A percentile compares a stretch with the other conserved stretches of the same genome.
phyloP scores from a whole-genome alignment of 2,797 vertebrate species.

The Acestrorhynchus altus region DNA sequence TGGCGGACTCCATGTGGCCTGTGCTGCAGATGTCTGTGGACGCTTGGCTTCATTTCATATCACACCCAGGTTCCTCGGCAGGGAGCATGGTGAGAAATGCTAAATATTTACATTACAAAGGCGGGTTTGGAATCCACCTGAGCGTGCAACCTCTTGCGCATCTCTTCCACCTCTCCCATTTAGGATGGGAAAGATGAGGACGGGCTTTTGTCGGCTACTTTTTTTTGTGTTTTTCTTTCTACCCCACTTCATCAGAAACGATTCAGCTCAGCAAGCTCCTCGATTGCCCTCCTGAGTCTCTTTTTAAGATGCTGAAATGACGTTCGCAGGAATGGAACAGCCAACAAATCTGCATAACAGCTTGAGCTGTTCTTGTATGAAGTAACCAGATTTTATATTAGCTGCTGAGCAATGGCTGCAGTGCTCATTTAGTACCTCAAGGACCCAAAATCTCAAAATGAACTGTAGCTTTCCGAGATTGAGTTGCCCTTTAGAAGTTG shows the following conservation, averaged over 20 bases:
- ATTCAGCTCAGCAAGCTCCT: conserved; percentile 13
- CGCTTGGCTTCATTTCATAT: conserved; percentile 62
- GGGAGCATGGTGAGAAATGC: conserved; percentile 60
- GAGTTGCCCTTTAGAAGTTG: too few species aligned
- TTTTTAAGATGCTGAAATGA: conserved; percentile 14
- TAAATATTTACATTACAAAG: conserved; percentile 61
- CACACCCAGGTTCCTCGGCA: conserved; percentile 58
- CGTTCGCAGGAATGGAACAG: not conserved
- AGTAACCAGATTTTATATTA: not conserved
- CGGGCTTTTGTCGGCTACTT: not conserved
- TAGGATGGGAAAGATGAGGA: too few species aligned
- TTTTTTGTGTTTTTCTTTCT: not conserved
- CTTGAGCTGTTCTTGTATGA: conserved; percentile 6
- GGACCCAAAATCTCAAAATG: not conserved
- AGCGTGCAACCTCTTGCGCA: conserved; percentile 28
- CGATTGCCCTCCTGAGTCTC: conserved; percentile 30
- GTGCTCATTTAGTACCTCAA: not conserved
- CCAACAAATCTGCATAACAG: conserved; percentile 2
- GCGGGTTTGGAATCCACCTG: conserved; percentile 55
- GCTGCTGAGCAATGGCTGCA: not conserved
- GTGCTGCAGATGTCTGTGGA: conserved; percentile 63
- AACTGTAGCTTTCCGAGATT: not conserved
- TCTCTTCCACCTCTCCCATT: conserved; percentile 37
- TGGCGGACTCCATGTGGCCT: conserved; percentile 52
- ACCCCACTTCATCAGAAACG: conserved; percentile 1